Evolutionary conservation across 2,888 invertebrate species (phyloP), one percentile per base, ranked within the genome.

Genomic region (Ectemnius cavifrons): DNA sequence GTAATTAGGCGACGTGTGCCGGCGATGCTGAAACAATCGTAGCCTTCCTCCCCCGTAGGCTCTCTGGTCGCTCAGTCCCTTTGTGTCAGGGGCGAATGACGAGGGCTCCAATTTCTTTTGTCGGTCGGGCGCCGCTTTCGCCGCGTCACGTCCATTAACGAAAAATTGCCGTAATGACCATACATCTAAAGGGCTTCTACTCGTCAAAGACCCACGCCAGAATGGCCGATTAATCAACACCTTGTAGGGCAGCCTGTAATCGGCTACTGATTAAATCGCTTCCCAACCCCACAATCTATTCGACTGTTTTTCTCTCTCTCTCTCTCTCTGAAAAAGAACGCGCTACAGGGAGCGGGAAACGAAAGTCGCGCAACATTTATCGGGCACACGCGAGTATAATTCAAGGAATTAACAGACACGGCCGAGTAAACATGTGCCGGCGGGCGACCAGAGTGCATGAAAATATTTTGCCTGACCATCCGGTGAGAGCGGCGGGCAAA

Each of bases 1-100:
- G 75, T 78, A 82, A 82, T 81, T 81, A 81, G 75, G 73, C 70
- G 67, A 63, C 63, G 72, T 66, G 67, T 66, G 73, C 71, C 59
- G 58, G 20, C 46, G 64, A 69, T 73, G 68, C 62, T 63, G 65
- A 71, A 82, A 81, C 75, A 81, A 81, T 81, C 75, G 73, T 46
- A 28, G 56, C 61, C 70, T 58, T 65, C 28, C 14, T 28, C n/a
- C 28, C 20, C 37, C 56, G 45, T 63, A 18, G 5, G 14, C 37
- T 23, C 3, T 23, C 28, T 13, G 14, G 59, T 11, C 16, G 14
- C 45, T 56, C 28, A 28, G 11, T 47, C 47, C 46, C 70, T 37
- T 27, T 61, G 37, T 58, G 62, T 20, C 46, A 59, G 23, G 16
- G 2, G 13, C 47, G 52, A 62, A 60, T 56, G 64, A 62, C 58